Percentiles rank a stretch among this genome's conserved stretches.
Conservation (phyloP, 1,140 invertebrate genomes). For the Diprion similis region DNA sequence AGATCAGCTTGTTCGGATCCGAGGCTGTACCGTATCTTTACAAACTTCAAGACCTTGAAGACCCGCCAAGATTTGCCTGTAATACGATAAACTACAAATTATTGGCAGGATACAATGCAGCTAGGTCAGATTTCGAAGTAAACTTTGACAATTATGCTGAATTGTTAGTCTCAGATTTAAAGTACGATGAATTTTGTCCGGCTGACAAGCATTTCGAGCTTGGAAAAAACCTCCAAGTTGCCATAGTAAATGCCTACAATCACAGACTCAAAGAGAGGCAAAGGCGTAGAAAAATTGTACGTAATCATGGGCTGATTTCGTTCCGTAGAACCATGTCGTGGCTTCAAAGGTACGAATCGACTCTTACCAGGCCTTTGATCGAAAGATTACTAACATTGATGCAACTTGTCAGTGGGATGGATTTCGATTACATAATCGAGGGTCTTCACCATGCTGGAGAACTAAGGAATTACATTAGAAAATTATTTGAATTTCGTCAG, state of each 20-base stretch:
- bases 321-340: slow-evolving; percentile 69
- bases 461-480: slow-evolving; percentile 68
- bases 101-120: slow-evolving; percentile 84
- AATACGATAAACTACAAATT: slow-evolving; percentile 64
- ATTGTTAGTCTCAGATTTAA: slow-evolving; percentile 71
- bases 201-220: slow-evolving; percentile 64
- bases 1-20: slow-evolving; percentile 60
- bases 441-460: slow-evolving; percentile 74
- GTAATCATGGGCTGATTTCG: slow-evolving; percentile 81
- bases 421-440: slow-evolving; percentile 82
- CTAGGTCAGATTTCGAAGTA: slow-evolving; percentile 85
- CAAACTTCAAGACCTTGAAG: slow-evolving; percentile 68
- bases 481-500: slow-evolving; percentile 71
- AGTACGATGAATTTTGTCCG: slow-evolving; percentile 60
- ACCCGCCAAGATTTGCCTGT: slow-evolving; percentile 75
- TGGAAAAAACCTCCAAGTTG: slow-evolving; percentile 70
- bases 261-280: slow-evolving; percentile 74
- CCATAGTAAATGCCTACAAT: slow-evolving; percentile 74
- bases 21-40: slow-evolving; percentile 69
- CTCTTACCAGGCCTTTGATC: slow-evolving; percentile 65
- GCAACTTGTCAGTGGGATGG: slow-evolving; percentile 74
- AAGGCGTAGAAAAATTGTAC: slow-evolving; percentile 75
- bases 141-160: slow-evolving; percentile 88
- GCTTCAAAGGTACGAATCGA: slow-evolving; percentile 71
- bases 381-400: slow-evolving; percentile 75